These are phyloP conservation scores for Isurus oxyrinchus DNA, from an alignment of 2,113 vertebrate genomes.

Conservation along the genomic window DNA sequence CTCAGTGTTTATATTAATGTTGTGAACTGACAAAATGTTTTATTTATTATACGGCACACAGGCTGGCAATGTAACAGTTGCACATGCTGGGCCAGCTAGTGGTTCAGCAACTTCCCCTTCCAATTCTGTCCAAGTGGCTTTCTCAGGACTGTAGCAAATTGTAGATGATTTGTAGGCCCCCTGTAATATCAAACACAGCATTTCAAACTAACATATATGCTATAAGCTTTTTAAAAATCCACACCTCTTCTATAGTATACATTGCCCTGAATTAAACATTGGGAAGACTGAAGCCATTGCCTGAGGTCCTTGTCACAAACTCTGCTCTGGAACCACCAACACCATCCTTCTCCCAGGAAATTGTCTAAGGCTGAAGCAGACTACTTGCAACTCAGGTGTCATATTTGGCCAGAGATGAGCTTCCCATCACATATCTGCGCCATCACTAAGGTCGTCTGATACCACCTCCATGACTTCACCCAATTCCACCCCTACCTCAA, in stretches of 20 bases:
- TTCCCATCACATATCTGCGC: background rate
- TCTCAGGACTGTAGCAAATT: conserved; percentile 97
- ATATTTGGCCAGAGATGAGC: background rate
- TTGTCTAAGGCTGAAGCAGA: background rate
- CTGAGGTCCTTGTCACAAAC: background rate
- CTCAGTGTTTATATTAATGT: conserved; percentile 33
- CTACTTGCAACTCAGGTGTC: background rate
- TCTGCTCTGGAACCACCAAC: background rate
- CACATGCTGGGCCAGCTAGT: conserved; percentile 87
- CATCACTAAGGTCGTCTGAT: background rate
- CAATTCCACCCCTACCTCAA: background rate
- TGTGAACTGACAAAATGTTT: conserved; percentile 41
- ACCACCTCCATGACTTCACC: background rate
- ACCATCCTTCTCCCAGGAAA: background rate
- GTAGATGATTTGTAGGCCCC: conserved; percentile 98
- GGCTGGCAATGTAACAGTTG: conserved; percentile 84
- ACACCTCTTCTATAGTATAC: background rate
- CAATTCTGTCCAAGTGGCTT: conserved; percentile 91
- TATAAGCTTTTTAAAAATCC: background rate
- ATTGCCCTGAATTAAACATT: background rate
- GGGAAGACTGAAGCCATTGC: background rate
- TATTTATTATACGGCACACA: conserved; percentile 97
- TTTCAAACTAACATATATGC: background rate
- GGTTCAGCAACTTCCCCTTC: conserved; percentile 97
- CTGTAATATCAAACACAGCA: conserved; percentile 55